Percentiles rank a stretch among this genome's conserved stretches.
Evolutionary conservation across 2,113 vertebrate genomes (phyloP).

Genomic region (Regulus satrapa): DNA sequence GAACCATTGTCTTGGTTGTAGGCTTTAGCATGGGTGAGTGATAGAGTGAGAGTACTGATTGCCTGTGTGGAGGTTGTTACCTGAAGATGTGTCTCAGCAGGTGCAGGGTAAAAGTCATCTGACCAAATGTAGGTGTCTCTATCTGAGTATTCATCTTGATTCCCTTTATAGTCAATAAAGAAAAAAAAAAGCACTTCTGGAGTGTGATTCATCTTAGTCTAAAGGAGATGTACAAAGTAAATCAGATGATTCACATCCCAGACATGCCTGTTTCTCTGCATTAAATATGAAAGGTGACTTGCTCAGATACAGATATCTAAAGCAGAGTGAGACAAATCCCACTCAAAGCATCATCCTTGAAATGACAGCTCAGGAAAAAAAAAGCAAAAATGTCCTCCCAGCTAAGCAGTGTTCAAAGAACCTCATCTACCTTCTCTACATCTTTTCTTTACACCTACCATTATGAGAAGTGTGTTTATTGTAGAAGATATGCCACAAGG

Average conservation of each 20-base stretch:
- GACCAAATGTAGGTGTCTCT: not conserved
- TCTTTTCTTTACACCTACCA: not conserved
- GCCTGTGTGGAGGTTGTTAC: not conserved
- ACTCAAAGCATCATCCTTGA: not conserved
- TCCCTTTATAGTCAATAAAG: conserved; percentile 16
- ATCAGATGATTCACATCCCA: conserved; percentile 52
- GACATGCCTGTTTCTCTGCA: conserved; percentile 34
- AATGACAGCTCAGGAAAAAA: conserved; percentile 1
- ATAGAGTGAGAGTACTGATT: not conserved
- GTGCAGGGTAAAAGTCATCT: not conserved
- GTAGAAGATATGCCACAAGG: not conserved
- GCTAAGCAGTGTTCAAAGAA: not conserved
- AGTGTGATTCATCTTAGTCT: conserved; percentile 41
- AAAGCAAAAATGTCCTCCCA: not conserved
- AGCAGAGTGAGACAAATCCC: conserved; percentile 27
- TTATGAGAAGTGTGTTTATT: not conserved
- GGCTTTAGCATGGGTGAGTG: not conserved
- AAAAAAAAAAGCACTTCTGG: conserved; percentile 34
- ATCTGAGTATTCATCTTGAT: conserved; percentile 34
- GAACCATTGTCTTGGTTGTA: not conserved
- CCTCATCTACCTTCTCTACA: not conserved
- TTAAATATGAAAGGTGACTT: conserved; percentile 18
- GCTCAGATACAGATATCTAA: conserved; percentile 28
- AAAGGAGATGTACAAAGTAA: conserved; percentile 10
- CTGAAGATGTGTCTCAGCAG: not conserved